Evolutionary conservation across 2,113 vertebrate species (phyloP), one percentile per base, ranked within the genome.

Genomic region (Andinoacara biseriatus): DNA sequence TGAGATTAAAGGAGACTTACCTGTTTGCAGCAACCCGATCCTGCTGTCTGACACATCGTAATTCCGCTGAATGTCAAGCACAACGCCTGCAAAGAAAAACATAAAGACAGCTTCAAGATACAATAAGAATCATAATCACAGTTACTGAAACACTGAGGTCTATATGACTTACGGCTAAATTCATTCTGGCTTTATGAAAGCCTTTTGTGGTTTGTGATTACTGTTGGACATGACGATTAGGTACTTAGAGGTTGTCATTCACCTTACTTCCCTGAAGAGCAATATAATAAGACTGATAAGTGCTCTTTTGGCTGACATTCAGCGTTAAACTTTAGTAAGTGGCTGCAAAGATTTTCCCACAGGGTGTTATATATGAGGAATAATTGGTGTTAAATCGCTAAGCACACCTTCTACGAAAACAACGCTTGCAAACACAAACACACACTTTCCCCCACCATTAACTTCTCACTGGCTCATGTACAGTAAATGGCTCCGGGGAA

Each of bases 21-120:
- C 98, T 92, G 97, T 99, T 93, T 98, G 97, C 82, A 99, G 82
- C 91, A 99, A 93, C 83, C 98, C 98, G 33, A 96, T 96, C 13
- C 93, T 89, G 0, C 97, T 97, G 95, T 99, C 98, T 3, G 94
- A 93, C 60, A 98, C 96, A 0, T 85, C 84, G 72, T 97, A 99
- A 90, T 97, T 95, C 87, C 94, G 94, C 95, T 99, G 97, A 89
- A 99, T 96, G 80, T 99, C 98, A 0, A 96, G 91, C 83, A 98
- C 89, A 63, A 99, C 97, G 18, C 98, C 98, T 99, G 92, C 29
- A 29, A 75, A 54, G 83, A 14, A 38, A 58, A 17, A 62, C 17
- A 31, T 74, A 0, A 78, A 56, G 69, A 58, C 20, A 24, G 46
- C 63, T 86, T 86, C 54, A 33, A 33, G 62, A 31, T 33, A 3